These are phyloP conservation scores for Tuberolachnus salignus DNA, from an alignment of 2,888 invertebrate genomes.

Conservation along the genomic window DNA sequence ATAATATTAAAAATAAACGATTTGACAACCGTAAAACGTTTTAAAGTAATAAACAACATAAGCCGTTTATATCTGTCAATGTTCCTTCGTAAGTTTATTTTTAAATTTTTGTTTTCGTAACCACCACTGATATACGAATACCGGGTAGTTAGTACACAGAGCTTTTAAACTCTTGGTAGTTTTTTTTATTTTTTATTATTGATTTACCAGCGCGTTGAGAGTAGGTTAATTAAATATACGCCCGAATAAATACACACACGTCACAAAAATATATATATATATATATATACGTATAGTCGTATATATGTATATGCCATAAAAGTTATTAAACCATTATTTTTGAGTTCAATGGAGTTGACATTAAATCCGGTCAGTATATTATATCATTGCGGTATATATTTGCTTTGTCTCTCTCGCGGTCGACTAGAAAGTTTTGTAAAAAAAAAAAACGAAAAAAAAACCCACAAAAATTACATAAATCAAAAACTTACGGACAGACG, in stretches of 20 bases:
- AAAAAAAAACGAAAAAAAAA: neutral
- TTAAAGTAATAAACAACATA: too few species aligned
- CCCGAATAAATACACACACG: too few species aligned
- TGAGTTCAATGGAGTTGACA: constrained; percentile 27
- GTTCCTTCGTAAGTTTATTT: too few species aligned
- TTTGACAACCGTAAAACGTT: too few species aligned
- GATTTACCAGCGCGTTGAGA: neutral
- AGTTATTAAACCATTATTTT: constrained; percentile 27
- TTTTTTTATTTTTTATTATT: neutral
- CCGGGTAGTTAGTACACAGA: too few species aligned
- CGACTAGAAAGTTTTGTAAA: neutral
- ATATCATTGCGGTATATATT: neutral
- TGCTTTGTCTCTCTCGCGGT: constrained; percentile 22
- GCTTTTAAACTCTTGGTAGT: too few species aligned
- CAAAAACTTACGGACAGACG: constrained; percentile 24
- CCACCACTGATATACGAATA: too few species aligned
- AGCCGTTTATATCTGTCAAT: too few species aligned
- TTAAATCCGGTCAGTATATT: constrained; percentile 33
- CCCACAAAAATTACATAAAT: constrained; percentile 35
- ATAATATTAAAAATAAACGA: too few species aligned
- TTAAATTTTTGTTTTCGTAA: too few species aligned
- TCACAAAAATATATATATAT: neutral
- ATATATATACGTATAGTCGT: neutral
- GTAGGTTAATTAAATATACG: constrained; percentile 26
- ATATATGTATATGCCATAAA: neutral